phyloP scores from a whole-genome alignment of 2,113 vertebrate species.

The Cryptotis parvus region DNA sequence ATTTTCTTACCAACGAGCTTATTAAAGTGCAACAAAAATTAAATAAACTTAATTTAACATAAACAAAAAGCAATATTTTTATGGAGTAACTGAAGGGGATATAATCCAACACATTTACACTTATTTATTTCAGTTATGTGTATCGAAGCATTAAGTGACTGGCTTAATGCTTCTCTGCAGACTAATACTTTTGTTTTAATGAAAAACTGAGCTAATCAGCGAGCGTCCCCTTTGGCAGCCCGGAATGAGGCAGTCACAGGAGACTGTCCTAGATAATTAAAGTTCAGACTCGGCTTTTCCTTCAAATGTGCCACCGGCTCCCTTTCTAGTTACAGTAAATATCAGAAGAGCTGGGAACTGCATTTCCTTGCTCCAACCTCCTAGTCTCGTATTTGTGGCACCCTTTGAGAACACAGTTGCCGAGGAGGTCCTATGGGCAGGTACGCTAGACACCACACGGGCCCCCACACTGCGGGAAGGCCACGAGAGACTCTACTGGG shows the following conservation, averaged over 20 bases:
- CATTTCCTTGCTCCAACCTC: neutral
- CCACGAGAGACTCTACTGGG: no score
- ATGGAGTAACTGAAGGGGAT: neutral
- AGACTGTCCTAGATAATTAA: slow-evolving; percentile 33
- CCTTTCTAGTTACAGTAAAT: neutral
- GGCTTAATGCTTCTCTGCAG: neutral
- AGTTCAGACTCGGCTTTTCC: slow-evolving; percentile 10
- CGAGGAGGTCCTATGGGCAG: fast-evolving
- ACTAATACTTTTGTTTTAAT: slow-evolving; percentile 47
- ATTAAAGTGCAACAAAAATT: slow-evolving; percentile 49
- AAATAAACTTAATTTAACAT: slow-evolving; percentile 44
- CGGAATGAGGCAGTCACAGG: neutral
- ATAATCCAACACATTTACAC: neutral
- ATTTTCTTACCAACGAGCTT: slow-evolving; percentile 30
- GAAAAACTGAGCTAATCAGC: slow-evolving; percentile 42
- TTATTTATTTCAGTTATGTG: neutral
- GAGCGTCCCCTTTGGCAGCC: neutral
- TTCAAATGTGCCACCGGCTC: neutral
- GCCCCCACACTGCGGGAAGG: no score
- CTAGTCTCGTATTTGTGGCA: neutral
- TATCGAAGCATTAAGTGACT: slow-evolving; percentile 15
- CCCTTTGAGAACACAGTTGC: no score
- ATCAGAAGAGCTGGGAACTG: neutral
- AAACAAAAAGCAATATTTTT: slow-evolving; percentile 11
- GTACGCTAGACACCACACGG: no score